Base-by-base conservation (phyloP, 2,888 invertebrate genomes). In the Cordilura impudica region DNA sequence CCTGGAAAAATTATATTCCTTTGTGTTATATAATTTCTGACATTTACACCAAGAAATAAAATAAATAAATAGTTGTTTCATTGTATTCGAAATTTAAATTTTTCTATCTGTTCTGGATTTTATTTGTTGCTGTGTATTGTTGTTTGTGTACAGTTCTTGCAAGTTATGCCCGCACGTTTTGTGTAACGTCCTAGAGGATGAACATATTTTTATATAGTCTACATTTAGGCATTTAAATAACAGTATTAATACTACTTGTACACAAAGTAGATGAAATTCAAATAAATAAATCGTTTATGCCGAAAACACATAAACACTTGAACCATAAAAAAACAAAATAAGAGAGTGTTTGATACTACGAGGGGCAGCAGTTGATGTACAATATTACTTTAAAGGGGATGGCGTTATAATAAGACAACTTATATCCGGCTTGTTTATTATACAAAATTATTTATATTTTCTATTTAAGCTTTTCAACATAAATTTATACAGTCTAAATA, bases 201-300 rank as follows among this genome's bases (percentile, higher is more conserved):
- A n/a, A n/a, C n/a, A n/a, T n/a, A 14, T 26, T 29, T 6, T 26
- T 14, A 2, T 65, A 35, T 31, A 65, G 63, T 51, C 49, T 65
- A 65, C 65, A 39, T 12, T 66, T 53, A 26, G 65, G 53, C 51
- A 53, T 43, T 23, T 39, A 39, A 66, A 35, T 35, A 49, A 51
- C 26, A 35, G 2, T 43, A 3, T 53, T 66, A 39, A 26, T 21
- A 39, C 16, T 26, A 39, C n/a, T n/a, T n/a, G n/a, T n/a, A n/a
- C 14, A 26, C 21, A 21, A 51, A 51, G 19, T 21, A 19, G 2
- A 39, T 16, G 35, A 35, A 19, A 18, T 29, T 58, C 35, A 58
- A 58, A 58, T n/a, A 56, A 56, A 56, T 18, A 35, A 56, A 18
- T 31, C 31, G 10, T 31, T 10, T 31, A 5, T 10, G 16, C n/a